A percentile compares a stretch with the other conserved stretches of the same genome.
These are phyloP conservation scores for Trimorus sp. DNA, from an alignment of 2,888 invertebrate species.

Conservation along the genomic window DNA sequence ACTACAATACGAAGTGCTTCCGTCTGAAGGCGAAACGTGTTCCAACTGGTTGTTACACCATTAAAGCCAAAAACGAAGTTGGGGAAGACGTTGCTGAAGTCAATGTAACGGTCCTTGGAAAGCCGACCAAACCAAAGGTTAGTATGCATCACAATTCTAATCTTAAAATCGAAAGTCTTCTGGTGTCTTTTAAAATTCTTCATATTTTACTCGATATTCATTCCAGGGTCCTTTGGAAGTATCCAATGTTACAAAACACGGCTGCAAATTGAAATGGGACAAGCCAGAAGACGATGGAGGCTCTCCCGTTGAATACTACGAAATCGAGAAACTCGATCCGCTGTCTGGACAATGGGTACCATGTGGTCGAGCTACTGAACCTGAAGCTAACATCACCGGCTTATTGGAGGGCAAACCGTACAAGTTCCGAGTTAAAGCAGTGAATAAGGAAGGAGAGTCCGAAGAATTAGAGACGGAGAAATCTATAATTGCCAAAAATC, in stretches of 20 bases:
- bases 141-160: neutral
- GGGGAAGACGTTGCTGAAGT: constrained; percentile 96
- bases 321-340: constrained; percentile 97
- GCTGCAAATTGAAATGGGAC: constrained; percentile 95
- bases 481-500: constrained; percentile 98
- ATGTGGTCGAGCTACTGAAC: constrained; percentile 92
- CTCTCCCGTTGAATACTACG: constrained; percentile 95
- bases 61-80: constrained; percentile 95
- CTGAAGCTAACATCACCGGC: constrained; percentile 91
- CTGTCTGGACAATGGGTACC: constrained; percentile 96
- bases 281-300: constrained; percentile 99
- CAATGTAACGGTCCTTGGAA: constrained; percentile 93
- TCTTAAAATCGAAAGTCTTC: too few relatives aligned
- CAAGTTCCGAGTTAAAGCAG: constrained; percentile 98
- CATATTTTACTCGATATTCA: neutral
- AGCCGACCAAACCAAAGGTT: constrained; percentile 88
- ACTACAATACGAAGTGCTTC: constrained; percentile 95
- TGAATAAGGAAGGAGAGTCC: constrained; percentile 99
- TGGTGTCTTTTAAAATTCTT: neutral
- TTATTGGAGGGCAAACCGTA: constrained; percentile 97
- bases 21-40: constrained; percentile 91
- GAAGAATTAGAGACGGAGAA: constrained; percentile 97
- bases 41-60: constrained; percentile 93
- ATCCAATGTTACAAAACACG: constrained; percentile 93
- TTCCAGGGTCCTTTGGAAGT: constrained; percentile 91